Evolutionary conservation across 2,797 vertebrate genomes (phyloP).

Genomic region (Delichon dasypus): DNA sequence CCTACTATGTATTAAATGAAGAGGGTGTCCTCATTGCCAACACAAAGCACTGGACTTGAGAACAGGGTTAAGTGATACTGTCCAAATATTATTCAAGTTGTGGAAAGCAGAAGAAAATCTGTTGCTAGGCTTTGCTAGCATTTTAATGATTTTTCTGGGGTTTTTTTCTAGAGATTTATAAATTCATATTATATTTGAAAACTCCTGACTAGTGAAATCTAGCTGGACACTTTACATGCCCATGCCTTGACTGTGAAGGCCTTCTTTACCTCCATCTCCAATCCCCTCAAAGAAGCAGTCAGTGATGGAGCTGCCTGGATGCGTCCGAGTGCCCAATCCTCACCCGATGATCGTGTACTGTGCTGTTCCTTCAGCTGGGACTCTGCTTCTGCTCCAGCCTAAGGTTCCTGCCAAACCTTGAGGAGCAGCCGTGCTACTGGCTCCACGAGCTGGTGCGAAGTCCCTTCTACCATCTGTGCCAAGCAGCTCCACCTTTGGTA

Average conservation of each 20-base stretch:
- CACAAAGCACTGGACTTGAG: background rate
- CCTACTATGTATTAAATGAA: background rate
- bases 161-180: background rate
- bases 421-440: background rate
- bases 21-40: background rate
- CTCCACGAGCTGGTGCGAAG: background rate
- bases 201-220: background rate
- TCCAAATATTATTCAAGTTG: background rate
- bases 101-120: background rate
- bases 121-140: background rate
- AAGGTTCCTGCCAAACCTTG: background rate
- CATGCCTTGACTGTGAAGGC: background rate
- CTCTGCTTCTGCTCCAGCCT: background rate
- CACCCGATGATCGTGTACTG: accelerated
- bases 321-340: accelerated
- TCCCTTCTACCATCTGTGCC: background rate
- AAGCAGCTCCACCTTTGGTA: background rate
- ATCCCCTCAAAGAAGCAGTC: background rate
- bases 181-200: background rate
- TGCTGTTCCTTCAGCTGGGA: background rate
- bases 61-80: background rate
- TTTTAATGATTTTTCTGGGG: background rate
- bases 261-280: background rate
- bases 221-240: background rate
- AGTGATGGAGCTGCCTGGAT: background rate